A percentile compares a stretch with the other conserved stretches of the same genome.
Evolutionary conservation across 2,888 invertebrate genomes (phyloP).

Genomic region (Chironomus riparius): DNA sequence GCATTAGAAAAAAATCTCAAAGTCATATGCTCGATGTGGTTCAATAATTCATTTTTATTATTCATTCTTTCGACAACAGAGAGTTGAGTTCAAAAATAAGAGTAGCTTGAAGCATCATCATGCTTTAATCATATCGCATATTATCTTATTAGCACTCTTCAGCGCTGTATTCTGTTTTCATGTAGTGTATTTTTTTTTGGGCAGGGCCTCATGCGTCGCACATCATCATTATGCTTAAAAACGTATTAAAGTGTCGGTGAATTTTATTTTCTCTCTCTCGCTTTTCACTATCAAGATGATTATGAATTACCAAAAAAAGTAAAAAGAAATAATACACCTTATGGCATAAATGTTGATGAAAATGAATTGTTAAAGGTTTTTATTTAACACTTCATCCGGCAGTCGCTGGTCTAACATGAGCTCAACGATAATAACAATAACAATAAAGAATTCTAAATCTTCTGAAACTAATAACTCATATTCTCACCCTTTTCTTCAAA

Average conservation of each 20-base stretch:
- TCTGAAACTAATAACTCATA: conserved; percentile 17
- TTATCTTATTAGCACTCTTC: conserved; percentile 27
- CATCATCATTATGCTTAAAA: conserved; percentile 27
- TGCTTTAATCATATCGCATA: conserved; percentile 13
- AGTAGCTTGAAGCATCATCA: conserved; percentile 8
- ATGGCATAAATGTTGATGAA: conserved; percentile 4
- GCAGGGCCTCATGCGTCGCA: conserved; percentile 18
- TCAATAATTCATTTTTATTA: conserved; percentile 4
- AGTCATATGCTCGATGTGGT: conserved; percentile 6
- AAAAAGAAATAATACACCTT: conserved; percentile 4
- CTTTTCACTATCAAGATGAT: conserved; percentile 10
- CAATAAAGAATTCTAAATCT: not conserved
- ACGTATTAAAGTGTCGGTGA: conserved; percentile 17
- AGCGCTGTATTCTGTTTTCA: conserved; percentile 11
- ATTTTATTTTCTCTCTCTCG: too few species aligned
- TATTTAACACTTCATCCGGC: conserved; percentile 5
- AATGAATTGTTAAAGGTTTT: conserved; percentile 1
- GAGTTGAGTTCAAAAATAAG: not conserved
- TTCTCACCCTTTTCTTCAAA: conserved; percentile 21
- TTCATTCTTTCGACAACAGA: not conserved
- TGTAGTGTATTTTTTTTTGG: not conserved
- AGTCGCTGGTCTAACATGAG: not conserved
- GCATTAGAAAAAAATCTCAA: too few species aligned
- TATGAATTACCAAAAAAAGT: not conserved
- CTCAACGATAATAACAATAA: not conserved